A percentile compares a stretch with the other conserved stretches of the same genome.
phyloP scores from a whole-genome alignment of 1,140 invertebrate genomes.

The Thalassaphorura encarpata region DNA sequence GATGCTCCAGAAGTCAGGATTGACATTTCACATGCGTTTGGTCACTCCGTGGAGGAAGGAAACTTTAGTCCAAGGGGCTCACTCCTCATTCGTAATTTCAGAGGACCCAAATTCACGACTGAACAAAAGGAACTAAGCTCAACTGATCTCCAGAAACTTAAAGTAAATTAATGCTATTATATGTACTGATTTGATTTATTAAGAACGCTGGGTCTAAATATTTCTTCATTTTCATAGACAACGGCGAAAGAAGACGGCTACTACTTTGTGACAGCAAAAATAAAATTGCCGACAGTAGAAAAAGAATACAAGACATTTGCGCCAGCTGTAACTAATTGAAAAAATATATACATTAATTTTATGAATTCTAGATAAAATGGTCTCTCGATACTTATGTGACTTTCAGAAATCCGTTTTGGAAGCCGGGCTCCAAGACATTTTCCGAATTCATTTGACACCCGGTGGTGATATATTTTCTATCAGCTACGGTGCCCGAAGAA shows the following conservation, averaged over 20 bases:
- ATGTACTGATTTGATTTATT: background rate
- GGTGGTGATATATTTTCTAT: conserved; percentile 59
- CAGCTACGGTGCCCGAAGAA: conserved; percentile 29
- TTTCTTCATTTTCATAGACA: conserved; percentile 38
- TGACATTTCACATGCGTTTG: conserved; percentile 22
- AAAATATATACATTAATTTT: too few relatives aligned
- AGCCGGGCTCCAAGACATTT: conserved; percentile 54
- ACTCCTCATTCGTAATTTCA: conserved; percentile 24
- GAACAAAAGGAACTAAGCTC: conserved; percentile 23
- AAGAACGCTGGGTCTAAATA: too few relatives aligned
- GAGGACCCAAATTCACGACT: conserved; percentile 22
- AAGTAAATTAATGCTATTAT: conserved; percentile 12
- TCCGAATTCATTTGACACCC: conserved; percentile 60
- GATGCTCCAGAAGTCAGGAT: conserved; percentile 16
- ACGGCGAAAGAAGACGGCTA: conserved; percentile 56
- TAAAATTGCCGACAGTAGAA: conserved; percentile 54
- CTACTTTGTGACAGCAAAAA: conserved; percentile 61
- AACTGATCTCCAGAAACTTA: conserved; percentile 16
- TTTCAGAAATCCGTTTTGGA: conserved; percentile 43
- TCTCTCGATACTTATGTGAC: background rate
- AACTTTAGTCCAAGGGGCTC: conserved; percentile 17
- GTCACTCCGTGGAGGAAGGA: conserved; percentile 1
- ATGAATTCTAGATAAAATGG: conserved; percentile 10
- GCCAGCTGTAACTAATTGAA: conserved; percentile 56
- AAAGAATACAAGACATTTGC: conserved; percentile 62